Base-by-base conservation (phyloP, 2,888 invertebrate genomes). In the Ectobius pallidus region DNA sequence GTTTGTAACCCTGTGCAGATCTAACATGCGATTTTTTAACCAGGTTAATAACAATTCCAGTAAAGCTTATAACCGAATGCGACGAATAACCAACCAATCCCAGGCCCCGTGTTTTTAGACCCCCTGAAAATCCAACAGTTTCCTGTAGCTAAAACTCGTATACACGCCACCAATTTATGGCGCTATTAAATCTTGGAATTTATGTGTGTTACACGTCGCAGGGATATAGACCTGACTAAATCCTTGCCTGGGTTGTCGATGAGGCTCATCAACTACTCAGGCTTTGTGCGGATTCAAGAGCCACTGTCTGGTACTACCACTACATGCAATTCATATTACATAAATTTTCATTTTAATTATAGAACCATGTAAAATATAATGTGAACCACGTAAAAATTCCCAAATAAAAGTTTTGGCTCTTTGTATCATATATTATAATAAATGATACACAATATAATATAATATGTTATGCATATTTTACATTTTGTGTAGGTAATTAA, bases 131-230 rank as follows among this genome's bases (percentile, higher is more conserved):
- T 55, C 55, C 55, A 55, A 20, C 25, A 55, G 55, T 55, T 55
- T 11, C 27, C 7, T 55, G 55, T 55, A 27, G 25, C 55, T 55
- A 16, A 55, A 55, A 55, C 25, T 58, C 30, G n/a, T 58, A 30
- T 32, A 30, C 58, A 30, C 30, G 30, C 46, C n/a, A 16, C 65
- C 65, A 30, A 65, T 65, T 65, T 65, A 65, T 65, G 46, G 65
- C 46, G 27, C 65, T 46, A 46, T 65, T 65, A 65, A 65, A 65
- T 27, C 65, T 46, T 27, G 46, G 46, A 46, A 44, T 65, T 65
- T 65, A 46, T 65, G 65, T 46, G 14, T 14, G 32, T n/a, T 1
- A n/a, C 30, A 9, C 30, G 1, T 16, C 3, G 30, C 58, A 1
- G 0, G 6, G 22, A 58, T 32, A 58, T 25, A 20, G n/a, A n/a